phyloP scores from a whole-genome alignment of 2,113 vertebrate genomes.

The Muscicapa adusta region DNA sequence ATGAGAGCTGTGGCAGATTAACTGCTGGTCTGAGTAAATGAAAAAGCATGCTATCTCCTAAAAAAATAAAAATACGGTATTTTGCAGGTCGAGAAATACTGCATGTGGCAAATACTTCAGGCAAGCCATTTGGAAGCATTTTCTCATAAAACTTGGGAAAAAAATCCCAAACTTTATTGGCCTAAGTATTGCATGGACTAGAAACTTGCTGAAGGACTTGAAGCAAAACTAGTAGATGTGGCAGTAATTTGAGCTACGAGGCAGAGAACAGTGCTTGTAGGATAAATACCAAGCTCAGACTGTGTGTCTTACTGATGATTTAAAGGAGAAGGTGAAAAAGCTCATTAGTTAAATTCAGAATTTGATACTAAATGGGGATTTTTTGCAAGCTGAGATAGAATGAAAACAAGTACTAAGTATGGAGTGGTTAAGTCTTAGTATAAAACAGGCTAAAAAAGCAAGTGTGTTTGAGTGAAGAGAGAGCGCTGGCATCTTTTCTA shows the following conservation, averaged over 20 bases:
- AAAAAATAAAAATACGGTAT: neutral
- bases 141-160: neutral
- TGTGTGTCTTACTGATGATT: neutral
- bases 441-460: neutral
- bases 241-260: constrained; percentile 27
- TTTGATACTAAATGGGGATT: neutral
- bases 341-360: neutral
- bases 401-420: neutral
- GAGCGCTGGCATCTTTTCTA: neutral
- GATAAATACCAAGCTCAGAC: neutral
- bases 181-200: neutral
- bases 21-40: neutral
- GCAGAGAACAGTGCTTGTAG: neutral
- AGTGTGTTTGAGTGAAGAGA: neutral
- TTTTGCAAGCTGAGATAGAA: neutral
- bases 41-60: neutral
- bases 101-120: neutral
- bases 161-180: neutral
- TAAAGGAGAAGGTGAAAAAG: neutral
- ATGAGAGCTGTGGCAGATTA: neutral
- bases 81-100: neutral
- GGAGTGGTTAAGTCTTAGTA: neutral
- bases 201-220: constrained; percentile 9
- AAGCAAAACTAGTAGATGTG: constrained; percentile 20
- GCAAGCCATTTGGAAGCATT: constrained; percentile 14